Conservation (phyloP, 2,797 vertebrate genomes). For the Chloroceryle inda region DNA sequence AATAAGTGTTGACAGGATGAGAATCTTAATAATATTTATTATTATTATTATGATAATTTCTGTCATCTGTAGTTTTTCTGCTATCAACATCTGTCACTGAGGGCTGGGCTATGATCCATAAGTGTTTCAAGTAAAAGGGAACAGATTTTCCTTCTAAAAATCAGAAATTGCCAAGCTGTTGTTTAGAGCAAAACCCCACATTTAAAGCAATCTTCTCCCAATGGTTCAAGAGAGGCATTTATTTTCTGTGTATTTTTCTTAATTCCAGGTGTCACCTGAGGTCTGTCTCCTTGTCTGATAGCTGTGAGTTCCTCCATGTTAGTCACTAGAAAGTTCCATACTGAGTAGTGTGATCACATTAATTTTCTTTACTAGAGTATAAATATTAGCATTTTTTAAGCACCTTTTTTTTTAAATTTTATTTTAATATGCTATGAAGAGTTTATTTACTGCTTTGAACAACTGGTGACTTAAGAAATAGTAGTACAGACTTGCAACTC, state of each 20-base stretch:
- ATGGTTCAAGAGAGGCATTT: not conserved
- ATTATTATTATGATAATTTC: not conserved
- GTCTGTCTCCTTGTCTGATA: not conserved
- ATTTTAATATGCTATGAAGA: not conserved
- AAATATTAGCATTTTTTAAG: not conserved
- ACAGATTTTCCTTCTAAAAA: slow-evolving; percentile 35
- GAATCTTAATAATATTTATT: not conserved
- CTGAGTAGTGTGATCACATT: not conserved
- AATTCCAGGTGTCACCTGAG: not conserved
- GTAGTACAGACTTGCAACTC: not conserved
- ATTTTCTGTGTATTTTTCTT: not conserved
- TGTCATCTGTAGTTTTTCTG: slow-evolving; percentile 12
- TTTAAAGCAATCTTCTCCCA: slow-evolving; percentile 17
- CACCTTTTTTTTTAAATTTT: not conserved
- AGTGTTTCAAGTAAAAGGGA: slow-evolving; percentile 19
- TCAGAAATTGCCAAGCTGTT: slow-evolving; percentile 13
- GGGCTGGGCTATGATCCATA: not conserved
- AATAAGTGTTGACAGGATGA: not conserved
- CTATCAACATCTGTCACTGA: slow-evolving; percentile 28
- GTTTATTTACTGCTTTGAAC: not conserved
- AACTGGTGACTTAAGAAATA: not conserved
- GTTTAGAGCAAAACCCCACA: not conserved
- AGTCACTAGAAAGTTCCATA: not conserved
- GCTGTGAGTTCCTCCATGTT: not conserved
- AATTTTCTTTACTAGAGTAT: not conserved